Conservation (phyloP, 2,797 vertebrate species). For the Galaxias olidus region DNA sequence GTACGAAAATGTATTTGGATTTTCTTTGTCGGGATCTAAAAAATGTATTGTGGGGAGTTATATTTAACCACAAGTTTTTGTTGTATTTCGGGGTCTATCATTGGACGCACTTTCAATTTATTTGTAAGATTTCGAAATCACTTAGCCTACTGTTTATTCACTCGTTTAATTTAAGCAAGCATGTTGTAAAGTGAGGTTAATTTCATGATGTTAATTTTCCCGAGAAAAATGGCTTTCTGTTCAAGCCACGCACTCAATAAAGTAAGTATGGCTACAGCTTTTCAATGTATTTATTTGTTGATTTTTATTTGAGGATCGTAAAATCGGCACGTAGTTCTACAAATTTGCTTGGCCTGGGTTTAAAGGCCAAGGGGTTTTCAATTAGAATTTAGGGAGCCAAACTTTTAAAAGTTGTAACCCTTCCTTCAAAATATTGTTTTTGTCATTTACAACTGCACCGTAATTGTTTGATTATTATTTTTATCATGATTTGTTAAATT, state of each 20-base stretch:
- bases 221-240: constrained; percentile 85
- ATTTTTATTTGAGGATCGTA: no score
- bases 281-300: no score
- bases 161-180: constrained; percentile 95
- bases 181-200: constrained; percentile 97
- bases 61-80: constrained; percentile 88
- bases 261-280: constrained; percentile 78
- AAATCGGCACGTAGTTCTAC: no score
- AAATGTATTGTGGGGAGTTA: constrained; percentile 83
- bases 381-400: no score
- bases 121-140: constrained; percentile 90
- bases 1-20: constrained; percentile 92
- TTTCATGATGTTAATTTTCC: constrained; percentile 81
- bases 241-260: constrained; percentile 82
- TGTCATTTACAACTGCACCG: no score
- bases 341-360: no score
- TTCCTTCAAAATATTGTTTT: no score
- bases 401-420: no score
- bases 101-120: constrained; percentile 90
- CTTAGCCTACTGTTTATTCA: constrained; percentile 94
- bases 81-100: constrained; percentile 85
- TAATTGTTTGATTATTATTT: no score
- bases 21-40: constrained; percentile 80
- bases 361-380: no score
- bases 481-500: no score